Conservation (phyloP, 2,888 invertebrate genomes). For the Cryptocephalus primarius region DNA sequence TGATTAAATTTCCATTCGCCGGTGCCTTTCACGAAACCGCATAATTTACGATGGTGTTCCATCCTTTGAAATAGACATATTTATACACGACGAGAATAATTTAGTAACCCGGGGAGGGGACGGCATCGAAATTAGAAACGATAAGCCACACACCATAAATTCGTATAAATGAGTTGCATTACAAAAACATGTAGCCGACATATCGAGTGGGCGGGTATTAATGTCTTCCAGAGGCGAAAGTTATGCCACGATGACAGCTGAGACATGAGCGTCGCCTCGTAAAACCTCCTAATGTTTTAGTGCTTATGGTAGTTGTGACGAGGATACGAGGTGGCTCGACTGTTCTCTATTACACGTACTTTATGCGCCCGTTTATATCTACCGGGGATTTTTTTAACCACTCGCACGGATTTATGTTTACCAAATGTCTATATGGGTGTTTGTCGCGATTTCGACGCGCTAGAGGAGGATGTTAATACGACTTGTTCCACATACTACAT, state of each 20-base stretch:
- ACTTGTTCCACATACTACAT: too few relatives aligned
- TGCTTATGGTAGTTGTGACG: too few relatives aligned
- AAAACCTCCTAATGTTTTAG: too few relatives aligned
- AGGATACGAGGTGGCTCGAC: too few relatives aligned
- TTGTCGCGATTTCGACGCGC: too few relatives aligned
- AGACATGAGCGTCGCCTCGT: not conserved
- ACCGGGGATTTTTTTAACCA: too few relatives aligned
- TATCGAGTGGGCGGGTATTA: conserved; percentile 34
- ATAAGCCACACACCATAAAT: conserved; percentile 33
- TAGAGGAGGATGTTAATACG: too few relatives aligned
- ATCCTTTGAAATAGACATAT: conserved; percentile 20
- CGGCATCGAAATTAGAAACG: conserved; percentile 28
- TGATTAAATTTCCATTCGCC: conserved; percentile 7
- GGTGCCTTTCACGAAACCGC: conserved; percentile 20
- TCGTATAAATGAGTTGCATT: conserved; percentile 34
- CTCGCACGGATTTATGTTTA: too few relatives aligned
- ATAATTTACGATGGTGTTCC: conserved; percentile 25
- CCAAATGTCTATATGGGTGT: too few relatives aligned
- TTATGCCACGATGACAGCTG: conserved; percentile 4
- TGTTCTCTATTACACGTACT: too few relatives aligned
- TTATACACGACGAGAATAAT: conserved; percentile 21
- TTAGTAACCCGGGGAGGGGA: conserved; percentile 20
- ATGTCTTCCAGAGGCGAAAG: conserved; percentile 30
- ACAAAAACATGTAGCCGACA: conserved; percentile 33
- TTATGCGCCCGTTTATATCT: too few relatives aligned